phyloP scores from a whole-genome alignment of 1,140 invertebrate species.

The Ruditapes philippinarum region DNA sequence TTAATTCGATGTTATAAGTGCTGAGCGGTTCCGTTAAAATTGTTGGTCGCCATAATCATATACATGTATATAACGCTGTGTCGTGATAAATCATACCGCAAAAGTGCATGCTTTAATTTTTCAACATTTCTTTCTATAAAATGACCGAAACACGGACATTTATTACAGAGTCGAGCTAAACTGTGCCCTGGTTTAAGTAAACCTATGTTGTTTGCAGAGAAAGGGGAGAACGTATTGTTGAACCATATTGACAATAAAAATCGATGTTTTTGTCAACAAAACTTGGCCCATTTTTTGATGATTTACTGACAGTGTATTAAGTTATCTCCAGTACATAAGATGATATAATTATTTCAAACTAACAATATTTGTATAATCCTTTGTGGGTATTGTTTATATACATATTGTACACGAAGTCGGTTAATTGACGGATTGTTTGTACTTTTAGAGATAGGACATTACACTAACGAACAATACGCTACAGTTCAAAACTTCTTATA shows the following conservation, averaged over 20 bases:
- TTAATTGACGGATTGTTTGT: background rate
- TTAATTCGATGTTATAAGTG: too few relatives aligned
- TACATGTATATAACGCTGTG: too few relatives aligned
- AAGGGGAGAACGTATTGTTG: background rate
- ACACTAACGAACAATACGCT: too few relatives aligned
- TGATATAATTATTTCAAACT: background rate
- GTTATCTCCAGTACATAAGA: background rate
- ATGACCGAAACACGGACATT: background rate
- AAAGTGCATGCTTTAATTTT: too few relatives aligned
- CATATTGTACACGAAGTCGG: background rate
- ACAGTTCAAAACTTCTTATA: too few relatives aligned
- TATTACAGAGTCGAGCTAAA: background rate
- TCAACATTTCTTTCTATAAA: too few relatives aligned
- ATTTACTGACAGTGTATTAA: background rate
- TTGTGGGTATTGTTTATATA: background rate
- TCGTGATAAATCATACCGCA: too few relatives aligned
- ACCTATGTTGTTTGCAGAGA: background rate
- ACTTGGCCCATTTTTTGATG: background rate
- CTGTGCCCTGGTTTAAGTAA: background rate
- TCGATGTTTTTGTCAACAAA: constrained; percentile 14
- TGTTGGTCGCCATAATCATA: too few relatives aligned
- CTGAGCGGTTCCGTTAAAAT: too few relatives aligned
- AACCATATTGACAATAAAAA: background rate
- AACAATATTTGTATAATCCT: background rate
- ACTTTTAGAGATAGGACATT: background rate